phyloP scores from a whole-genome alignment of 2,888 invertebrate genomes.

The Harpalus rubripes region DNA sequence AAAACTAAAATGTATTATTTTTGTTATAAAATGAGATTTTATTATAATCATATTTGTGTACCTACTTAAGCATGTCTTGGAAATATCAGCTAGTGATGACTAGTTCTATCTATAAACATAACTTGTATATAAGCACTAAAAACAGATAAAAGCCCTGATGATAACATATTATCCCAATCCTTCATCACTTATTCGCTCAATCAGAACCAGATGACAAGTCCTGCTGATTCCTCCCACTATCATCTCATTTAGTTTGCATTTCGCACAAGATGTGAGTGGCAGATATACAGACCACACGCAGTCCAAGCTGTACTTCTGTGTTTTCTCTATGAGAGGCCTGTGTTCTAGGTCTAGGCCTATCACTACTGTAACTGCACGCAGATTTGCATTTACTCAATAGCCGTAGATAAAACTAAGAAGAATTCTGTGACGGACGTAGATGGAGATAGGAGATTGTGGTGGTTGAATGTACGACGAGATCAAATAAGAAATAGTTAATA shows the following conservation, averaged over 20 bases:
- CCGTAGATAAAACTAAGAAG: background rate
- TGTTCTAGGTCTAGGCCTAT: background rate
- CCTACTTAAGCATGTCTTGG: too few species aligned
- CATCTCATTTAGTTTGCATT: constrained; percentile 1
- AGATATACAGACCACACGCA: background rate
- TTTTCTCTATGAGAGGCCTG: background rate
- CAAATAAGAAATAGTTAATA: too few species aligned
- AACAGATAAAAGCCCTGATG: background rate
- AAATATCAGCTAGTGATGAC: too few species aligned
- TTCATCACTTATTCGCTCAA: background rate
- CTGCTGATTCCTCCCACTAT: background rate
- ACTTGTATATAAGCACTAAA: too few species aligned
- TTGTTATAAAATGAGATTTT: too few species aligned
- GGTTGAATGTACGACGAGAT: background rate
- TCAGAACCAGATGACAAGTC: background rate
- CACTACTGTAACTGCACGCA: background rate
- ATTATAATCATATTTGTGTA: too few species aligned
- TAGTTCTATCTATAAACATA: too few species aligned
- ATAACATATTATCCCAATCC: background rate
- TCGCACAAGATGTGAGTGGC: background rate
- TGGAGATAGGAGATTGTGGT: background rate
- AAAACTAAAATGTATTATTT: too few species aligned
- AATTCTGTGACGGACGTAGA: background rate
- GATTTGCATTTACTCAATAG: background rate
- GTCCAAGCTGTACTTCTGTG: background rate